Base-by-base conservation (phyloP, 2,888 invertebrate species). In the Cheiracanthium punctorium region DNA sequence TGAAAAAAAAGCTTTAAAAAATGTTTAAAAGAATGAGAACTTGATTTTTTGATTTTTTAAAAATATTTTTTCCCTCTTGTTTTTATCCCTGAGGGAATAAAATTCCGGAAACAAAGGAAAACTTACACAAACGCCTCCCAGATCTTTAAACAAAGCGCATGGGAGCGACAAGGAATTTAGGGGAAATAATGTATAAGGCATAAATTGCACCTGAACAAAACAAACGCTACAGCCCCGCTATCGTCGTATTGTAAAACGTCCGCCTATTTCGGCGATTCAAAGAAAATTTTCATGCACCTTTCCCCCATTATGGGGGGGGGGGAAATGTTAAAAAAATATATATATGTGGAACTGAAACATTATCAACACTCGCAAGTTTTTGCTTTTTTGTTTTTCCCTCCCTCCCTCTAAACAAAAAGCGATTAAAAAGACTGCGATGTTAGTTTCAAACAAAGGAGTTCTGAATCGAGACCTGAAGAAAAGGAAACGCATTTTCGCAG, bases 91-190 rank as follows among this genome's bases (percentile, higher is more conserved):
- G 28, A 17, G 37, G 24, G 75, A 58, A 79, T 67, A 73, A 84
- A 82, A 74, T 69, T 28, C 71, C 29, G 84, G 72, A 84, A 84
- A 79, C 79, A 84, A 84, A 43, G 69, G 67, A 41, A 30, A 79
- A 58, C 58, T 58, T 58, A 29, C 69, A 37, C 73, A 58, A 41
- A 48, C 77, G 43, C 43, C 77, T 76, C 33, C 72, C 28, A 84
- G 74, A 84, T 84, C 84, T 84, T 84, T 84, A 79, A 79, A 84
- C 84, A 84, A 84, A 72, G 79, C 67, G 79, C 67, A 74, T 37
- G 69, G 70, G 73, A 79, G 84, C 73, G 79, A 73, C 84, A 84
- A 58, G 84, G 69, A 73, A 73, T 84, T 70, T 33, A 32, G 33
- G 33, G n/a, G n/a, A 69, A 65, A 69, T 33, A 7, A 33, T 69